phyloP scores from a whole-genome alignment of 2,888 invertebrate species.

The Hydraecia micacea region DNA sequence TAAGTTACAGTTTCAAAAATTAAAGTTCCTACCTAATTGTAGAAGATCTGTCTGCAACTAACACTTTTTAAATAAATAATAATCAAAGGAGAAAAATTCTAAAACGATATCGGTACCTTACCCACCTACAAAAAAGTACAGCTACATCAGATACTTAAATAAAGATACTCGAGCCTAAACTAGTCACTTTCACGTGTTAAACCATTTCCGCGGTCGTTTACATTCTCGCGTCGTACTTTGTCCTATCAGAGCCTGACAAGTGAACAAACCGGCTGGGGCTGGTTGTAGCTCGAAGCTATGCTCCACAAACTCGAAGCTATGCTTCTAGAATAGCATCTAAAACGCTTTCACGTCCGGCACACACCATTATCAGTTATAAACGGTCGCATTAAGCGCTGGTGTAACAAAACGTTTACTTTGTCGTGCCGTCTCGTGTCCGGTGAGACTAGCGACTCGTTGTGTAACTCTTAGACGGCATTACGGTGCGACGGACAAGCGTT shows the following conservation, averaged over 20 bases:
- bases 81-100: background rate
- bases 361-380: conserved; percentile 58
- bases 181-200: conserved; percentile 52
- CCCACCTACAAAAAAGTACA: background rate
- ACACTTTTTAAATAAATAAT: background rate
- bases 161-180: conserved; percentile 16
- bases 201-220: conserved; percentile 54
- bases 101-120: background rate
- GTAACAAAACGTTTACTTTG: conserved; percentile 55
- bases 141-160: conserved; percentile 20
- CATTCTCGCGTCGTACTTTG: conserved; percentile 46
- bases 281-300: conserved; percentile 36
- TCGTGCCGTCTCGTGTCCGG: conserved; percentile 47
- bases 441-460: conserved; percentile 64
- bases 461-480: conserved; percentile 58
- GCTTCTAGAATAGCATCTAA: conserved; percentile 33
- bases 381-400: conserved; percentile 40
- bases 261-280: conserved; percentile 46
- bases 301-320: conserved; percentile 35
- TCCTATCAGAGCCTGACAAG: conserved; percentile 46
- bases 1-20: no score
- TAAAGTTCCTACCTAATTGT: background rate
- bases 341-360: conserved; percentile 58
- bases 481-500: conserved; percentile 46
- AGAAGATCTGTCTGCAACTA: background rate